Percentiles rank a stretch among this genome's conserved stretches.
phyloP scores from a whole-genome alignment of 2,888 invertebrate genomes.

The Chesias legatella region DNA sequence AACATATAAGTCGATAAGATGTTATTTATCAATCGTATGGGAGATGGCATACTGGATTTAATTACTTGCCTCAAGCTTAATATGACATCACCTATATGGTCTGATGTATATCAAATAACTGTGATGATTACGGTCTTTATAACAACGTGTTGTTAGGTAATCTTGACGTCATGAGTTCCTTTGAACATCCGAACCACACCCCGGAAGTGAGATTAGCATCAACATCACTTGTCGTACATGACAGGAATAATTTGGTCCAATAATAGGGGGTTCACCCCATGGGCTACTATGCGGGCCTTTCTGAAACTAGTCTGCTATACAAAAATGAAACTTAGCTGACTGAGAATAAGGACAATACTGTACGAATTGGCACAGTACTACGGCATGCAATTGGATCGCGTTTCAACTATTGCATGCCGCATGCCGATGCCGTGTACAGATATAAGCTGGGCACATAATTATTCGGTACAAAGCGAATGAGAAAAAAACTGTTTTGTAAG shows the following conservation, averaged over 20 bases:
- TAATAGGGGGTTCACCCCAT: slow-evolving; percentile 58
- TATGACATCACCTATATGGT: no score
- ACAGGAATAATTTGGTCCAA: slow-evolving; percentile 63
- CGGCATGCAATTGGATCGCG: slow-evolving; percentile 60
- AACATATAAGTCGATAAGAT: no score
- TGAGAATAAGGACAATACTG: slow-evolving; percentile 5
- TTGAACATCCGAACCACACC: slow-evolving; percentile 24
- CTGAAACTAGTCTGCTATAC: neutral
- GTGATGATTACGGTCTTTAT: no score
- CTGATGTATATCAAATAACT: no score
- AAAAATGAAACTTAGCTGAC: slow-evolving; percentile 9
- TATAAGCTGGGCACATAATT: slow-evolving; percentile 32
- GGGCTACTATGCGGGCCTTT: slow-evolving; percentile 53
- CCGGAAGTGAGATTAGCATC: slow-evolving; percentile 60
- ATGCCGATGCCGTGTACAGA: slow-evolving; percentile 53
- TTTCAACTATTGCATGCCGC: slow-evolving; percentile 46
- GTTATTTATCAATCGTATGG: no score
- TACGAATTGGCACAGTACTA: slow-evolving; percentile 41
- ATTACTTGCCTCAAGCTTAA: no score
- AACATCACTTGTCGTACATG: slow-evolving; percentile 50
- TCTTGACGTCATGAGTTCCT: neutral
- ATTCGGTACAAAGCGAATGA: slow-evolving; percentile 26
- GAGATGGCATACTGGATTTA: no score
- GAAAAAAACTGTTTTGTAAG: no score
- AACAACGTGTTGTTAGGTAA: no score